Base-by-base conservation (phyloP, 2,113 vertebrate species). In the Chlorocebus sabaeus region DNA sequence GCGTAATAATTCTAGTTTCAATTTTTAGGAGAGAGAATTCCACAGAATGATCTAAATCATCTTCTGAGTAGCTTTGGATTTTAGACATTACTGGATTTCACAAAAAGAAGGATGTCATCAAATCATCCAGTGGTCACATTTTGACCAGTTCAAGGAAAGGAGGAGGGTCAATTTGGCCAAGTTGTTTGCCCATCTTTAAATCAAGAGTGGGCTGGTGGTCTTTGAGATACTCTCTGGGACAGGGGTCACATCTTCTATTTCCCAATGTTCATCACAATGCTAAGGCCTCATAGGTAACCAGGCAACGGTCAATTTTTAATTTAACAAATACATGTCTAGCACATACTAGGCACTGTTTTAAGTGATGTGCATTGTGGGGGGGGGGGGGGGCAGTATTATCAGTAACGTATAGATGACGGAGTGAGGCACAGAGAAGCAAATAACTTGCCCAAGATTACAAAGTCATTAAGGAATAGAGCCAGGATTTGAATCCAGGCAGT, bases 41-140 rank as follows among this genome's bases (percentile, higher is more conserved):
- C 82, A 87, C 45, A 67, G 52, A 93, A 90, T 84, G 9, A 89
- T 82, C 79, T 73, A 72, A 92, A 90, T 95, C 57, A 90, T 95
- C 48, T 76, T 88, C 35, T 59, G 18, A 79, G 59, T 91, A 52
- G 13, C 59, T 89, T 85, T 68, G 79, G 70, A 70, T 70, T 85
- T 90, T 67, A 82, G 52, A 48, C 83, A 86, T 86, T 45, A 91
- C 10, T 67, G 86, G 59, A 25, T 89, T 94, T 43, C 76, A 90
- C 40, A 76, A 95, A 80, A 89, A 91, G 50, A 89, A 85, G 17
- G 85, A 86, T 50, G 43, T 45, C 67, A 80, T 79, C 52, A 87
- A 92, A 73, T 40, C 8, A 83, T n/a, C 45, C 84, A 93, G 20
- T 22, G 27, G 79, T 87, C 70, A 75, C 27, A 59, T 78, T 90